These are phyloP conservation scores for Ianthella basta DNA, from an alignment of 37 sponge, comb jelly and placozoan species.

Conservation along the genomic window DNA sequence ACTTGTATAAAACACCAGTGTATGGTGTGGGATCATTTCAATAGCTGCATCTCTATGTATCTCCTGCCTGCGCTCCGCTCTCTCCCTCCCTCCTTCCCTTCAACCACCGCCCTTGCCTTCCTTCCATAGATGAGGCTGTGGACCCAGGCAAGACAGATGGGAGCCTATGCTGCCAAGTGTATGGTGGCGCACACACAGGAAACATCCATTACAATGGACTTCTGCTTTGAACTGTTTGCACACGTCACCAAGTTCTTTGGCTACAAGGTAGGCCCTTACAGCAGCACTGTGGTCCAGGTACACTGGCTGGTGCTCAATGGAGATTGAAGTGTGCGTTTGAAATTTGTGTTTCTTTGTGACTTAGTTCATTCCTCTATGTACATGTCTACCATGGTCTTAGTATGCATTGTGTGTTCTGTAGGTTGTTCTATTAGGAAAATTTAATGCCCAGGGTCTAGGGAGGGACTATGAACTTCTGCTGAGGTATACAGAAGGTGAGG, in stretches of 20 bases:
- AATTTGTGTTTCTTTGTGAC: not conserved
- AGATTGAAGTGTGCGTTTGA: not conserved
- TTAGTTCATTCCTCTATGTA: too few relatives aligned
- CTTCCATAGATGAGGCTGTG: slow-evolving; percentile 90
- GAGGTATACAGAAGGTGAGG: slow-evolving; percentile 75
- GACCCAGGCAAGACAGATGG: slow-evolving; percentile 98
- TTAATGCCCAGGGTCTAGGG: slow-evolving; percentile 80
- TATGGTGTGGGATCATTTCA: too few relatives aligned
- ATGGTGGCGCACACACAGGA: slow-evolving; percentile 77
- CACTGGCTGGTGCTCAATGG: not conserved
- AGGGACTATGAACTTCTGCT: slow-evolving; percentile 76
- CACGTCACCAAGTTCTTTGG: slow-evolving; percentile 99
- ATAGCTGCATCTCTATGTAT: too few relatives aligned
- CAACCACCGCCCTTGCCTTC: too few relatives aligned
- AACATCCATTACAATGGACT: slow-evolving; percentile 76
- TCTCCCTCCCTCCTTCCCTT: too few relatives aligned
- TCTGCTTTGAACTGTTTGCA: slow-evolving; percentile 98
- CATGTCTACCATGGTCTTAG: too few relatives aligned
- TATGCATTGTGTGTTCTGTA: not conserved
- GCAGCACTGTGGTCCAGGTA: too few relatives aligned
- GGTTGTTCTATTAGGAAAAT: slow-evolving; percentile 88
- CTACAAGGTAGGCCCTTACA: slow-evolving; percentile 61
- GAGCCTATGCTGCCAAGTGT: slow-evolving; percentile 88
- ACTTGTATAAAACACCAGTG: too few relatives aligned
- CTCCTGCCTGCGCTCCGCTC: too few relatives aligned